Conservation (phyloP, 2,113 vertebrate genomes). For the Dryoscopus gambensis region DNA sequence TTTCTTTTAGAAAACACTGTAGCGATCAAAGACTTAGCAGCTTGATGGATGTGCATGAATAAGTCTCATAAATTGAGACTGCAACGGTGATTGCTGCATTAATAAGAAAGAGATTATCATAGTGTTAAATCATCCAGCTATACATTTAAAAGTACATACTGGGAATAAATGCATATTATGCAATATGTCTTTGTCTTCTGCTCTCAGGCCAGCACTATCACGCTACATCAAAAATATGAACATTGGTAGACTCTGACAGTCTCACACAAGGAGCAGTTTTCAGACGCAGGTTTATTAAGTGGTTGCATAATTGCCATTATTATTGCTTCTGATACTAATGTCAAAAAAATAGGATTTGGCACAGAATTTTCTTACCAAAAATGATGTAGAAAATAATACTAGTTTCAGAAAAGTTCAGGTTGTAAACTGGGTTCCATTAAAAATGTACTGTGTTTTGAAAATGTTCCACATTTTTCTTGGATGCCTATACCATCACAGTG, state of each 20-base stretch:
- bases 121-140: conserved; percentile 54
- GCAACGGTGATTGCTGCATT: conserved; percentile 47
- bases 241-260: neutral
- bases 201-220: neutral
- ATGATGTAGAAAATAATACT: neutral
- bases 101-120: conserved; percentile 67
- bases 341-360: neutral
- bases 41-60: conserved; percentile 49
- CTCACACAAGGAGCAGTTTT: neutral
- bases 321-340: neutral
- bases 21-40: conserved; percentile 42
- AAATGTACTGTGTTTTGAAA: neutral
- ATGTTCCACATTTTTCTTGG: neutral
- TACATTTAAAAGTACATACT: conserved; percentile 50
- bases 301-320: neutral
- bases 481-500: neutral
- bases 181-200: conserved; percentile 3
- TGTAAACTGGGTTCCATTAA: accelerated
- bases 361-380: neutral
- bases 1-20: conserved; percentile 52
- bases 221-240: neutral
- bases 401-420: neutral
- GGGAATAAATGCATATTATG: neutral
- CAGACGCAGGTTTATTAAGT: neutral
- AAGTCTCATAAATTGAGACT: conserved; percentile 54